Evolutionary conservation across 2,888 invertebrate species (phyloP), one percentile per base, ranked within the genome.

Genomic region (Bembecia ichneumoniformis): DNA sequence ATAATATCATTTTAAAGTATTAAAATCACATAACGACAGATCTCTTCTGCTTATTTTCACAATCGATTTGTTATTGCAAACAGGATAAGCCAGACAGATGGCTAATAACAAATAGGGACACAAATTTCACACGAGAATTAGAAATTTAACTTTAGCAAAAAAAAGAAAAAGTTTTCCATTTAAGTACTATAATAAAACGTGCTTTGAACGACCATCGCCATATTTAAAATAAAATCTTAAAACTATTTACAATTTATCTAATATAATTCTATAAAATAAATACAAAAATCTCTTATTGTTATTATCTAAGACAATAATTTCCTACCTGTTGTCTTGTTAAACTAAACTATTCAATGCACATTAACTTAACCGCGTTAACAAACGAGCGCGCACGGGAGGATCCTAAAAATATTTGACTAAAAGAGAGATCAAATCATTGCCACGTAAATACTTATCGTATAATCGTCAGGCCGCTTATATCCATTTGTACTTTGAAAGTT

Each of bases 351-450:
- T 72, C 76, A 77, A 82, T 79, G 82, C 81, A 80, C 79, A 72
- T 77, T 74, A 74, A 80, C 75, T 74, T 74, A 74, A 68, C 70
- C 68, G 70, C 61, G 58, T 59, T 60, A 65, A 62, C 58, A 43
- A 67, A 60, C 62, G 60, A 60, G 74, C 68, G 71, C 63, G 60
- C 61, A 71, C 73, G 76, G 80, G 73, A 73, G 76, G 74, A 68
- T 77, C 82, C 83, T 84, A 76, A 88, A 87, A 83, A 89, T 89
- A 90, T 90, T 90, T 90, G 90, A 90, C 90, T 90, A 90, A 90
- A 89, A 90, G 88, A 90, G 90, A 90, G 90, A 90, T 91, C 90
- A 91, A 90, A 90, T 89, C 89, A 90, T 90, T 90, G 90, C 90
- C 90, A 89, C 90, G 83, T 87, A 81, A 73, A 74, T 71, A 74